A percentile compares a stretch with the other conserved stretches of the same genome.
Conservation (phyloP, 2,888 invertebrate genomes). For the Thalpophila matura region DNA sequence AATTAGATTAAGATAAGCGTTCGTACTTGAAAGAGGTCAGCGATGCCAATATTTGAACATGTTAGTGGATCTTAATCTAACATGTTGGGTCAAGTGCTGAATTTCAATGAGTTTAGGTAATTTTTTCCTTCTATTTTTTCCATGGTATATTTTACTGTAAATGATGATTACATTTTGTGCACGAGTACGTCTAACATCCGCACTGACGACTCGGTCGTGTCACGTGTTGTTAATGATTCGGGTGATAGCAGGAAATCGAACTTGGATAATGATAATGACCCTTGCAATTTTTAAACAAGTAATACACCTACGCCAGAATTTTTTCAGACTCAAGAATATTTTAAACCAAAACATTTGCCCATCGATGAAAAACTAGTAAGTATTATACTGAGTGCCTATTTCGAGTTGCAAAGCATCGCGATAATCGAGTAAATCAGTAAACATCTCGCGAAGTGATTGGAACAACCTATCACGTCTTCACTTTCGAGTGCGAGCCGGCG, state of each 20-base stretch:
- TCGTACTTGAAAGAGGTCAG: slow-evolving; percentile 2
- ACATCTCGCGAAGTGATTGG: no score
- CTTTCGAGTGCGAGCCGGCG: no score
- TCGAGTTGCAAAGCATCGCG: no score
- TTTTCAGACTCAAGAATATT: background rate
- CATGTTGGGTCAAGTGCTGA: background rate
- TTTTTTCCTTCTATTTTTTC: slow-evolving; percentile 4
- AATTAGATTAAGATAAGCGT: background rate
- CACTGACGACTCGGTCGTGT: background rate
- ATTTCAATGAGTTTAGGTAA: slow-evolving; percentile 1
- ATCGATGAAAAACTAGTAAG: no score
- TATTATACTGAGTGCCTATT: no score
- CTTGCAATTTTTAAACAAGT: background rate
- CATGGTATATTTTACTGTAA: slow-evolving; percentile 9
- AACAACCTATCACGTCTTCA: no score
- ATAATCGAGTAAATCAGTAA: no score
- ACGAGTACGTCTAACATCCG: slow-evolving; percentile 3
- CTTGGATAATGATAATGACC: background rate
- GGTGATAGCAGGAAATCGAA: background rate
- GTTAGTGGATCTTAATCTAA: background rate
- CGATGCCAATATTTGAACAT: background rate
- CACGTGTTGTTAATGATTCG: slow-evolving; percentile 5
- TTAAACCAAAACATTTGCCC: background rate
- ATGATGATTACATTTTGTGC: slow-evolving; percentile 7
- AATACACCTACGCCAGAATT: no score